Conservation (phyloP, 1,140 invertebrate genomes). For the Leptoteleia sp. region DNA sequence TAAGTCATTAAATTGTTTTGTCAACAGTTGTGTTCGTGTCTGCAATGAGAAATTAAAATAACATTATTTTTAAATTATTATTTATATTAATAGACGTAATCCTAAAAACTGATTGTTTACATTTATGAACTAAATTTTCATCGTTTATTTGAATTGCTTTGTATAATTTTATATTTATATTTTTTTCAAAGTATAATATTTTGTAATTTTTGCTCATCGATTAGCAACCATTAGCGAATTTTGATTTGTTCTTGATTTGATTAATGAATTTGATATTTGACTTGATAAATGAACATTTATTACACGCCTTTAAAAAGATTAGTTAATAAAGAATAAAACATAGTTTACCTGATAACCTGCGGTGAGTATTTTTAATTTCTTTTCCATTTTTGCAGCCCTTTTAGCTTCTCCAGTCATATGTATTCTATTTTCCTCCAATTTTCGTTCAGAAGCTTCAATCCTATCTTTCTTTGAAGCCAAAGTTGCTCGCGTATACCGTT, state of each 20-base stretch:
- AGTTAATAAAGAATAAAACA: constrained; percentile 29
- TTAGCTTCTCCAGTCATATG: constrained; percentile 98
- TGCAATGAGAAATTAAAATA: constrained; percentile 69
- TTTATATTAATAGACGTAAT: too few species aligned
- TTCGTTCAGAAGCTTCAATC: constrained; percentile 95
- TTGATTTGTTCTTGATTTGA: too few species aligned
- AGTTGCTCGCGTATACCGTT: constrained; percentile 95
- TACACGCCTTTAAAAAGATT: too few species aligned
- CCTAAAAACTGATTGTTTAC: too few species aligned
- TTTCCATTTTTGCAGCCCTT: constrained; percentile 97
- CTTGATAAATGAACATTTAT: too few species aligned
- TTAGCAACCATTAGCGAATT: too few species aligned
- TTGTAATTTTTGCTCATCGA: too few species aligned
- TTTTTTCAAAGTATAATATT: too few species aligned
- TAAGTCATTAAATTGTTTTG: constrained; percentile 94
- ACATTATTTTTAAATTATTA: constrained; percentile 12
- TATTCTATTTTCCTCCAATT: constrained; percentile 94
- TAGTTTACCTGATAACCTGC: constrained; percentile 90
- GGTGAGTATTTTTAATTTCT: constrained; percentile 96
- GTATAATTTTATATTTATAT: too few species aligned
- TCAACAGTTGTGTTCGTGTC: constrained; percentile 90
- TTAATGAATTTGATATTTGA: too few species aligned
- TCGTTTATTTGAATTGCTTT: too few species aligned
- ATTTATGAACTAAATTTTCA: too few species aligned
- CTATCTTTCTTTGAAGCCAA: constrained; percentile 97